Evolutionary conservation across 2,888 invertebrate species (phyloP).

Genomic region (Sussaba pulchella): DNA sequence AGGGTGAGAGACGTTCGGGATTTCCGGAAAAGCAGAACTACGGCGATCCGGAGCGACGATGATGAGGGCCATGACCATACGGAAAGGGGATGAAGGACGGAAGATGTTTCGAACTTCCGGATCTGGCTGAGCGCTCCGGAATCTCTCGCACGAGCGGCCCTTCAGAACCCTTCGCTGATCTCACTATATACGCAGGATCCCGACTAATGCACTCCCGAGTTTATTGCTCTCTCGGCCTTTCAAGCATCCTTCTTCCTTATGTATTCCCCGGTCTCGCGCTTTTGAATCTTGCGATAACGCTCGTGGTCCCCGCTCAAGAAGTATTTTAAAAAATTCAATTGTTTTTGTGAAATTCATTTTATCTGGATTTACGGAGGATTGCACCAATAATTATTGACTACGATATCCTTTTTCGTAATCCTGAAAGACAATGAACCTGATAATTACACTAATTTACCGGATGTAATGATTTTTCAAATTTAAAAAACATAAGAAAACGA

Average conservation of each 20-base stretch:
- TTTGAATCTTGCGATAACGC: constrained; percentile 4
- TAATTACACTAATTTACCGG: too few relatives aligned
- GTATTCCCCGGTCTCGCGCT: neutral
- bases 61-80: constrained; percentile 17
- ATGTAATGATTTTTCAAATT: too few relatives aligned
- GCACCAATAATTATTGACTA: too few relatives aligned
- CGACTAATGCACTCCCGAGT: constrained; percentile 37
- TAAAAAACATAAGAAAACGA: too few relatives aligned
- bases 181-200: constrained; percentile 16
- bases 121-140: constrained; percentile 15
- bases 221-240: constrained; percentile 25
- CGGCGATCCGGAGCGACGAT: constrained; percentile 5
- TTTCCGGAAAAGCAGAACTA: neutral
- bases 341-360: too few relatives aligned
- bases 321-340: too few relatives aligned
- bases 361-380: too few relatives aligned
- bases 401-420: too few relatives aligned
- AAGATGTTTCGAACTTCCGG: constrained; percentile 57
- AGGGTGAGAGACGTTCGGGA: neutral
- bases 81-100: constrained; percentile 29
- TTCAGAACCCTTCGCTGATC: constrained; percentile 9
- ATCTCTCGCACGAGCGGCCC: constrained; percentile 23
- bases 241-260: constrained; percentile 6
- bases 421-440: too few relatives aligned
- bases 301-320: neutral